Conservation (phyloP, 2,113 vertebrate species). For the Ciconia stormi region DNA sequence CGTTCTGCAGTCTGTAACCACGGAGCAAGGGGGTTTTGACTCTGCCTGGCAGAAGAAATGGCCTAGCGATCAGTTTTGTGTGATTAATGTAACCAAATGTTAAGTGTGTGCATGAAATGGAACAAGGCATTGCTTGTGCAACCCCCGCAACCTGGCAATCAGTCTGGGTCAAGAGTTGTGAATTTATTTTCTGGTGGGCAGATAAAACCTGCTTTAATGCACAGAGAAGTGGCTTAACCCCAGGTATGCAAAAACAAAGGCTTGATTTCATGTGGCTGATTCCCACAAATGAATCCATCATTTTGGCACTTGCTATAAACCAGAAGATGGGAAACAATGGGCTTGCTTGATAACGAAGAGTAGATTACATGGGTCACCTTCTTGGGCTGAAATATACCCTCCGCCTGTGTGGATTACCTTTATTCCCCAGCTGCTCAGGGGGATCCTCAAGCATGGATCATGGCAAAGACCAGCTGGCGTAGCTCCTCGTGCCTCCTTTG, state of each 20-base stretch:
- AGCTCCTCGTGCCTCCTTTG: not conserved
- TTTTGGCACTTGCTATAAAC: constrained; percentile 8
- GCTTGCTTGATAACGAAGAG: not conserved
- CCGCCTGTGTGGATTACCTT: not conserved
- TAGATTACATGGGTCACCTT: not conserved
- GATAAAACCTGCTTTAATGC: not conserved
- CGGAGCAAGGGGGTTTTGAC: not conserved
- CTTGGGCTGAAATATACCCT: not conserved
- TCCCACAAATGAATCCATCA: not conserved
- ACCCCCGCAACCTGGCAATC: not conserved
- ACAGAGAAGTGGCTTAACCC: not conserved
- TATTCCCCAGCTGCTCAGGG: not conserved
- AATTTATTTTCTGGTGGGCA: not conserved
- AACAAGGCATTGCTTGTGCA: not conserved
- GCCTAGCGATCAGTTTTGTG: not conserved
- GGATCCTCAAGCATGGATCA: not conserved
- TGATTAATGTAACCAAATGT: not conserved
- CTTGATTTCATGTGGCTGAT: not conserved
- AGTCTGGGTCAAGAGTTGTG: not conserved
- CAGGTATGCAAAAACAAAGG: not conserved
- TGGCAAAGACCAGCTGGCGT: not conserved
- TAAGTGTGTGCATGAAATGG: not conserved
- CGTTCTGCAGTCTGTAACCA: not conserved
- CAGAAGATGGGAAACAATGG: not conserved
- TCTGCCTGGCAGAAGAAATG: not conserved